phyloP scores from a whole-genome alignment of 2,797 vertebrate species.

The Parauchenoglanis punctatus region DNA sequence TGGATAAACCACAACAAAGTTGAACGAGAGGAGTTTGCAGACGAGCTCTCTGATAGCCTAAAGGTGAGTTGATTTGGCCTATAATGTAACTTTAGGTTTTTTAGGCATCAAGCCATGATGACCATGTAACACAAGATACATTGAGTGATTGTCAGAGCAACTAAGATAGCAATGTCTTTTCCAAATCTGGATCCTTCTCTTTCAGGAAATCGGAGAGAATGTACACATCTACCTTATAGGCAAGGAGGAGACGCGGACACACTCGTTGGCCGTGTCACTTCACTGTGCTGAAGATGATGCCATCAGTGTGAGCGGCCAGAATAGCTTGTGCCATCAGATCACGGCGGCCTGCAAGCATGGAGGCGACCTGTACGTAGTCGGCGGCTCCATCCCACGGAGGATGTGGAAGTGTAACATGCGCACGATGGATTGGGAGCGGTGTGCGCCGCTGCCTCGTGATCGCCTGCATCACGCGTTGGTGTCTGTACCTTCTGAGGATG shows the following conservation, averaged over 20 bases:
- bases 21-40: conserved; percentile 89
- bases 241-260: conserved; percentile 93
- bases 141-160: neutral
- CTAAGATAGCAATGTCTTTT: neutral
- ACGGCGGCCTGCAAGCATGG: conserved; percentile 97
- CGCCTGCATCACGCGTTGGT: conserved; percentile 96
- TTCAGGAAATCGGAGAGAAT: conserved; percentile 94
- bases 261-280: conserved; percentile 92
- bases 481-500: conserved; percentile 87
- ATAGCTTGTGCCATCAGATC: conserved; percentile 98
- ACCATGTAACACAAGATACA: neutral
- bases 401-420: conserved; percentile 99
- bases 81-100: neutral
- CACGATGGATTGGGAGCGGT: conserved; percentile 98
- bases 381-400: conserved; percentile 94
- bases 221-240: conserved; percentile 98
- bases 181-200: neutral
- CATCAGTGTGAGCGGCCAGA: conserved; percentile 94
- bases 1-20: conserved; percentile 99
- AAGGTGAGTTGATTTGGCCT: conserved; percentile 77
- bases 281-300: conserved; percentile 93
- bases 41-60: conserved; percentile 86
- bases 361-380: conserved; percentile 92
- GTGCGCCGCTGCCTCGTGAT: conserved; percentile 93
- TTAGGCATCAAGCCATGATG: neutral